A percentile compares a stretch with the other conserved stretches of the same genome.
Conservation (phyloP, 2,113 vertebrate species). For the Sturnira hondurensis region DNA sequence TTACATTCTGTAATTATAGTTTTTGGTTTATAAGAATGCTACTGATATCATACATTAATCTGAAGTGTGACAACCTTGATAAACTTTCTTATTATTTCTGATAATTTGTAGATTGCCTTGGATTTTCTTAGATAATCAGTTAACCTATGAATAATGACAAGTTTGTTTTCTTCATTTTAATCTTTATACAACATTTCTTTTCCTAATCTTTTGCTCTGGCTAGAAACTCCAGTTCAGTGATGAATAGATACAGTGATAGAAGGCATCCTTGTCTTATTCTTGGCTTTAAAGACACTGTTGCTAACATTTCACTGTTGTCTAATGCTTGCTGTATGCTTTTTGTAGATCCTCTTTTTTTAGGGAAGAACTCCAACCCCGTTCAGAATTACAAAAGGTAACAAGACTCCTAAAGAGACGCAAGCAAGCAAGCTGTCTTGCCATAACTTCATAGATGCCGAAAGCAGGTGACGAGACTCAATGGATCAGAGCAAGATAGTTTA, state of each 20-base stretch:
- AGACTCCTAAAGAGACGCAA: background rate
- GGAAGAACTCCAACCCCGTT: background rate
- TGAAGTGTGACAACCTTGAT: background rate
- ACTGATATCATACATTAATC: background rate
- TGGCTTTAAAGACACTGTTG: background rate
- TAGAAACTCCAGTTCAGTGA: background rate
- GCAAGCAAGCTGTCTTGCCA: background rate
- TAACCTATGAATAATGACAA: background rate
- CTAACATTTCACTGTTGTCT: background rate
- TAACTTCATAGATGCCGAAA: background rate
- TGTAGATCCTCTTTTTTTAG: background rate
- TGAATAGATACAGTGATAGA: background rate
- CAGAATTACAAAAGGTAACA: background rate
- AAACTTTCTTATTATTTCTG: background rate
- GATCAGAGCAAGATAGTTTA: background rate
- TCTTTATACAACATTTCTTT: constrained; percentile 1
- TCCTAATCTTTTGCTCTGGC: background rate
- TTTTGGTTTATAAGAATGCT: background rate
- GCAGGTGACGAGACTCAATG: background rate
- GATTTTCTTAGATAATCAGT: background rate
- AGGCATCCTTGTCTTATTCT: background rate
- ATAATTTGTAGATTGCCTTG: background rate
- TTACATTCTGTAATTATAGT: background rate
- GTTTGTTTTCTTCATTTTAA: background rate
- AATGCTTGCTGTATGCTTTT: background rate